Percentiles rank a stretch among this genome's conserved stretches.
phyloP scores from a whole-genome alignment of 1,140 invertebrate genomes.

The Zaprionus inermis region DNA sequence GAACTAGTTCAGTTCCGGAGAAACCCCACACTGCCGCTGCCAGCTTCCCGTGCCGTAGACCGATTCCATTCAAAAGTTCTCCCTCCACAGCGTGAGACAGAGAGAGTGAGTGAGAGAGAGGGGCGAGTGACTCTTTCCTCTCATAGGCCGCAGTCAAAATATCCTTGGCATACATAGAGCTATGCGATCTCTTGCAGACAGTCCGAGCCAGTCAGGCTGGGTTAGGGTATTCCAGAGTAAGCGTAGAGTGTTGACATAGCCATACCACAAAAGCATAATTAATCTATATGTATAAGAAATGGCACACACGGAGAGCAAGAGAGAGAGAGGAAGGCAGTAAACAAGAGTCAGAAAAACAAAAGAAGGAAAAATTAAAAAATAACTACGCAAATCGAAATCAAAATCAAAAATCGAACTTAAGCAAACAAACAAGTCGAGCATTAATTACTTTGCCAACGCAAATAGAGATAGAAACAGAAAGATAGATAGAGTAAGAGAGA shows the following conservation, averaged over 20 bases:
- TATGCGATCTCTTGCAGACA: not conserved
- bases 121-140: too few species aligned
- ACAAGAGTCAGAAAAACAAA: not conserved
- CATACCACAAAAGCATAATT: not conserved
- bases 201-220: not conserved
- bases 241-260: not conserved
- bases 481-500: not conserved
- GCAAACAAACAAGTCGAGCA: constrained; percentile 34
- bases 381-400: constrained; percentile 40
- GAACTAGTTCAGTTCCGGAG: not conserved
- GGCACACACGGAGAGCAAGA: not conserved
- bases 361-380: constrained; percentile 7
- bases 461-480: constrained; percentile 14
- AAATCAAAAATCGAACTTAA: constrained; percentile 72
- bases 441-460: constrained; percentile 32
- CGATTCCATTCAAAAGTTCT: constrained; percentile 2
- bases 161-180: not conserved
- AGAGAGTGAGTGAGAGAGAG: not conserved
- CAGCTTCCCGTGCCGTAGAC: not conserved
- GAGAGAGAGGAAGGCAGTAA: not conserved
- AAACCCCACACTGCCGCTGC: not conserved
- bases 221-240: not conserved
- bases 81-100: not conserved
- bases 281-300: constrained; percentile 8
- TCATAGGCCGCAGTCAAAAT: not conserved